Conservation (phyloP, 2,888 invertebrate genomes). For the Xestia rhomboidea region DNA sequence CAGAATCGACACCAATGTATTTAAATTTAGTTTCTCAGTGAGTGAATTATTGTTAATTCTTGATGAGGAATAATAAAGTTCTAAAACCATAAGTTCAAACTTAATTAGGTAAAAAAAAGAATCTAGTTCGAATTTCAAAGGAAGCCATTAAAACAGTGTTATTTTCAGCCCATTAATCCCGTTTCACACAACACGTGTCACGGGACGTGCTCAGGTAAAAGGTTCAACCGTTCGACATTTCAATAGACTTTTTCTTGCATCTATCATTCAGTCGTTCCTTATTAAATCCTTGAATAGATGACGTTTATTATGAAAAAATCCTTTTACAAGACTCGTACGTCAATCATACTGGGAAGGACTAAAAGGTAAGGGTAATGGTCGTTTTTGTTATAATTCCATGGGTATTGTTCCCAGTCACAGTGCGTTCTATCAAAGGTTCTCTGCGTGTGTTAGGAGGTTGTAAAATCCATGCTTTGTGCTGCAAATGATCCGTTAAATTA, state of each 20-base stretch:
- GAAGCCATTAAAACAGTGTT: conserved; percentile 9
- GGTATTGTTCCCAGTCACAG: conserved; percentile 75
- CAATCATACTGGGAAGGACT: conserved; percentile 76
- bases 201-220: conserved; percentile 66
- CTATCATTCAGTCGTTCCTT: conserved; percentile 69
- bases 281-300: conserved; percentile 73
- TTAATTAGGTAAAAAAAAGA: not conserved
- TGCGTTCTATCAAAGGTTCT: conserved; percentile 69
- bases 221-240: conserved; percentile 59
- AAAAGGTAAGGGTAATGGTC: conserved; percentile 46
- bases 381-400: conserved; percentile 77
- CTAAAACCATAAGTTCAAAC: too few relatives aligned
- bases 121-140: not conserved
- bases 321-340: conserved; percentile 74
- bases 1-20: too few relatives aligned
- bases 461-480: conserved; percentile 74
- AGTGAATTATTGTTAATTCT: too few relatives aligned
- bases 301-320: conserved; percentile 75
- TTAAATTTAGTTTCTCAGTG: too few relatives aligned
- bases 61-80: not conserved
- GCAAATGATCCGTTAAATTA: conserved; percentile 84
- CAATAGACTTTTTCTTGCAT: conserved; percentile 71
- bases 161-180: conserved; percentile 54
- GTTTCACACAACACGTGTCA: conserved; percentile 64
- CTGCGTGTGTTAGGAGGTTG: conserved; percentile 63